These are phyloP conservation scores for Chlorodrepanis virens DNA, from an alignment of 2,113 vertebrate genomes.

Conservation along the genomic window DNA sequence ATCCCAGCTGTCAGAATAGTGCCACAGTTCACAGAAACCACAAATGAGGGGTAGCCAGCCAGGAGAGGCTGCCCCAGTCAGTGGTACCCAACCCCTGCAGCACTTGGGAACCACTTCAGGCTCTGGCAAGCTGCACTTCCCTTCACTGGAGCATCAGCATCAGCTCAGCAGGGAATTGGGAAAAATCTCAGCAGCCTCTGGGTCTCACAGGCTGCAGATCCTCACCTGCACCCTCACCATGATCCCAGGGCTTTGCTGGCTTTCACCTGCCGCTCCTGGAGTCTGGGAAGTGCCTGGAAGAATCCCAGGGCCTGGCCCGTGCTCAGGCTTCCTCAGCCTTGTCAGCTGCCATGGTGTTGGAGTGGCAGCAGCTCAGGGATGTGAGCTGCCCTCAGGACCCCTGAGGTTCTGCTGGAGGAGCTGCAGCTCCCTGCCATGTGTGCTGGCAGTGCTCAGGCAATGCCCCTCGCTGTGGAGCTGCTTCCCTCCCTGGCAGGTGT, in stretches of 20 bases:
- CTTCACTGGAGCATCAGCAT: background rate
- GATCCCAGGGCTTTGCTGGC: background rate
- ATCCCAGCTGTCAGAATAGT: background rate
- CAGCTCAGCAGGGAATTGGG: background rate
- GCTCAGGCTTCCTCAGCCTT: background rate
- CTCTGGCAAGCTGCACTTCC: background rate
- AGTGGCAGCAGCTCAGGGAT: background rate
- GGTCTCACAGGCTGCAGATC: background rate
- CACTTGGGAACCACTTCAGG: background rate
- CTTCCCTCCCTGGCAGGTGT: background rate
- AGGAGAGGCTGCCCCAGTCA: background rate
- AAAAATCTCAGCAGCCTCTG: background rate
- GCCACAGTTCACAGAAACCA: background rate
- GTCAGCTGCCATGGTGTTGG: accelerated
- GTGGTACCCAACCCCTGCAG: background rate
- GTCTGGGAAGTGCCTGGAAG: background rate
- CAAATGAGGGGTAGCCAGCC: background rate
- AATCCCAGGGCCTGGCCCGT: background rate
- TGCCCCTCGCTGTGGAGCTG: background rate
- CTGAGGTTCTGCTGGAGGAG: accelerated
- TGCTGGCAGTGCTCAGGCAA: background rate
- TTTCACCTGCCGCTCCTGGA: background rate
- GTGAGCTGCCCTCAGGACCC: background rate
- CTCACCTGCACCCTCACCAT: background rate
- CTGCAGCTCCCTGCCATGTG: background rate